A percentile compares a stretch with the other conserved stretches of the same genome.
Conservation (phyloP, 2,113 vertebrate species). For the Cinclus mexicanus region DNA sequence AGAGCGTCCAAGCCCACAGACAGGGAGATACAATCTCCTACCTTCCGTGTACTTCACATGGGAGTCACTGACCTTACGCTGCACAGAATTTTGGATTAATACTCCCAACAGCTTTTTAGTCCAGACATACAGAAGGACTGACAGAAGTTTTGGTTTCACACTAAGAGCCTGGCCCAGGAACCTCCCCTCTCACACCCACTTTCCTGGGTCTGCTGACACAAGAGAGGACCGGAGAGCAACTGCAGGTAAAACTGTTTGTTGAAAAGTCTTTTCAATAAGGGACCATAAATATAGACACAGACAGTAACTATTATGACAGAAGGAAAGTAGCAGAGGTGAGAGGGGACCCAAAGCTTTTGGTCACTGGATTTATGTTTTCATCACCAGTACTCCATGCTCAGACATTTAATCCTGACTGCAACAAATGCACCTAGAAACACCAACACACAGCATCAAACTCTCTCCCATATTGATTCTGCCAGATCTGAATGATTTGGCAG, state of each 20-base stretch:
- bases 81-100: neutral
- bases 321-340: neutral
- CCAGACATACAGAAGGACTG: neutral
- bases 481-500: neutral
- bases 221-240: neutral
- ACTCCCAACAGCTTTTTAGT: neutral
- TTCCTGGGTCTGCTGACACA: neutral
- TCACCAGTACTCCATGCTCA: neutral
- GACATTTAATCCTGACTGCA: neutral
- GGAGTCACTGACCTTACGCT: neutral
- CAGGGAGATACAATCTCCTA: conserved; percentile 12
- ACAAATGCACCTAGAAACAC: neutral
- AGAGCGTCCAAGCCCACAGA: neutral
- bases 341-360: neutral
- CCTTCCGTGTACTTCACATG: neutral
- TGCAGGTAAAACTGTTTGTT: neutral
- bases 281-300: neutral
- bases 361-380: neutral
- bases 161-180: neutral
- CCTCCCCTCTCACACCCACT: neutral
- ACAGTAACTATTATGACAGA: neutral
- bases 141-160: neutral
- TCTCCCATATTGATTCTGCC: neutral
- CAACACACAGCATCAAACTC: neutral
- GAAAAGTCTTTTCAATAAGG: neutral